phyloP scores from a whole-genome alignment of 2,888 invertebrate species.

The Parapristionchus giblindavisi region DNA sequence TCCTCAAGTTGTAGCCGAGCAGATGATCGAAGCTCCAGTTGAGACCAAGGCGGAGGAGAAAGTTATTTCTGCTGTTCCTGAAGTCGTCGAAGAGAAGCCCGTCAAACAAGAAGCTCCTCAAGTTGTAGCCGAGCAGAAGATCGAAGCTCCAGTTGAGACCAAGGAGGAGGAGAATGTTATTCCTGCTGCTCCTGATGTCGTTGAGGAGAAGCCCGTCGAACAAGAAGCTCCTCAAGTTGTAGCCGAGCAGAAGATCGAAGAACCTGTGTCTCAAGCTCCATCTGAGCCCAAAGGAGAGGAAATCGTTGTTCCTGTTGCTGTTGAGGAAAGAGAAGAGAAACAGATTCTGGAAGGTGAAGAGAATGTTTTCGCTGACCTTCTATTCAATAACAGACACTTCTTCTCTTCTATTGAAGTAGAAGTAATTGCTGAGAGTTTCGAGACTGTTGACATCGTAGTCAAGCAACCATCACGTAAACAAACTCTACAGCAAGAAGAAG shows the following conservation, averaged over 20 bases:
- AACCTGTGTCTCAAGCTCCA: conserved; percentile 19
- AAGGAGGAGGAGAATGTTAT: no score
- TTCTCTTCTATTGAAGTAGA: conserved; percentile 39
- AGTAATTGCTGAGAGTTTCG: conserved; percentile 36
- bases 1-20: conserved; percentile 14
- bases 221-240: no score
- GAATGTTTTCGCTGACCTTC: conserved; percentile 23
- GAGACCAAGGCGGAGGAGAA: background rate
- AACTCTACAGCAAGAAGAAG: no score
- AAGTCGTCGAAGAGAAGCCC: no score
- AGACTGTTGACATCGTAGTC: background rate
- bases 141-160: no score
- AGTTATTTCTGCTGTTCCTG: conserved; percentile 31
- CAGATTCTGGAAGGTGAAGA: background rate
- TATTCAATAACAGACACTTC: conserved; percentile 32
- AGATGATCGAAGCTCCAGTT: conserved; percentile 26
- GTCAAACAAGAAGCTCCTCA: no score
- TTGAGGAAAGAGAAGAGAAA: conserved; percentile 3
- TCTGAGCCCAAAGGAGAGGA: background rate
- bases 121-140: no score
- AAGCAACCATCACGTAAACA: no score
- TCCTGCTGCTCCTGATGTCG: no score
- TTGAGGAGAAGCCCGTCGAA: no score
- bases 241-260: conserved; percentile 20
- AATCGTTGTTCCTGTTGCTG: background rate